phyloP scores from a whole-genome alignment of 2,113 vertebrate species.

The Megaceryle maxima region DNA sequence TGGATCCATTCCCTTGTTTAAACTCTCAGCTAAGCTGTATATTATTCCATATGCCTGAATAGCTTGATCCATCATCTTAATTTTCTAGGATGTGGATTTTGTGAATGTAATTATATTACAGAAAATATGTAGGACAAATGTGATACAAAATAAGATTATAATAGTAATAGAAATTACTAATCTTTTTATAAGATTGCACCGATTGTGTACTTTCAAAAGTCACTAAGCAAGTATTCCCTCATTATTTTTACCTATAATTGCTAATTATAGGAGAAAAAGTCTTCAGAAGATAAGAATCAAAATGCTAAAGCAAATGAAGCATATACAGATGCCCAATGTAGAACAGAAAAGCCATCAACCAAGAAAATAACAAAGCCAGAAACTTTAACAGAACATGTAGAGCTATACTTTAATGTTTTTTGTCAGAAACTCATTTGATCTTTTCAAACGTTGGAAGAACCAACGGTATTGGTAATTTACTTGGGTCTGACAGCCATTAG shows the following conservation, averaged over 20 bases:
- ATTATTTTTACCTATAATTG: background rate
- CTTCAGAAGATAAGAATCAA: background rate
- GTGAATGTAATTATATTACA: background rate
- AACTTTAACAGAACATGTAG: background rate
- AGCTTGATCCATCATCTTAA: background rate
- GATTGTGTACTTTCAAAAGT: background rate
- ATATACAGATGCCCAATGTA: background rate
- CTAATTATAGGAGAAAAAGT: constrained; percentile 47
- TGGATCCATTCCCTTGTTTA: background rate
- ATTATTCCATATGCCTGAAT: background rate
- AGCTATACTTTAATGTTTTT: constrained; percentile 47
- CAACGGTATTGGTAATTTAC: background rate
- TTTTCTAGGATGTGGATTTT: background rate
- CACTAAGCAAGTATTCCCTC: background rate
- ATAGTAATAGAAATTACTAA: background rate
- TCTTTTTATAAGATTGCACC: background rate
- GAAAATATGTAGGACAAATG: background rate
- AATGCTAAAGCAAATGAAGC: background rate
- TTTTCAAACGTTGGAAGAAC: background rate
- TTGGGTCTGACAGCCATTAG: background rate
- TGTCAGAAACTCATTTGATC: background rate
- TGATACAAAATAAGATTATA: background rate
- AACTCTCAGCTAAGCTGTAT: background rate
- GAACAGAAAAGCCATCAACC: background rate
- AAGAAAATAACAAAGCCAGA: constrained; percentile 21